Percentiles rank a stretch among this genome's conserved stretches.
phyloP scores from a whole-genome alignment of 2,797 vertebrate genomes.

The Siniperca undulata region DNA sequence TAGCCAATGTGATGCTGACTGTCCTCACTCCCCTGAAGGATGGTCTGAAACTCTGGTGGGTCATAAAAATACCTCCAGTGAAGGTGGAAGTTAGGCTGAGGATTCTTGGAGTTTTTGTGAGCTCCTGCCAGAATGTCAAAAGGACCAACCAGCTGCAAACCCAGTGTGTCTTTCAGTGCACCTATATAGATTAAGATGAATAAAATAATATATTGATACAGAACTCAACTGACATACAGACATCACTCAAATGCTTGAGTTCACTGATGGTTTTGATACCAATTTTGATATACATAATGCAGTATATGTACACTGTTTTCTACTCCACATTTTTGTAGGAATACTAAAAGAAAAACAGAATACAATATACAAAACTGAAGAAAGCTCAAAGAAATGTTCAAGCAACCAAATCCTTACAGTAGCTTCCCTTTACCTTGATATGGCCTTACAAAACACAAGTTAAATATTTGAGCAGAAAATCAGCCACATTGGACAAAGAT shows the following conservation, averaged over 20 bases:
- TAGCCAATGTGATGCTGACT: conserved; percentile 95
- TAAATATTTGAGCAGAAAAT: conserved; percentile 7
- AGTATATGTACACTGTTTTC: background rate
- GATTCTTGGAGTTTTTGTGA: conserved; percentile 85
- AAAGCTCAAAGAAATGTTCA: background rate
- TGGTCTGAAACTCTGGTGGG: conserved; percentile 97
- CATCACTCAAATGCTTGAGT: background rate
- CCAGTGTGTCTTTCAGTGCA: conserved; percentile 88
- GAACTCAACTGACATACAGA: background rate
- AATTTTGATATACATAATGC: background rate
- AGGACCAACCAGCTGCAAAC: conserved; percentile 93
- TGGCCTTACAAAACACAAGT: background rate
- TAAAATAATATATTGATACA: background rate
- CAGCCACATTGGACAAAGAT: background rate
- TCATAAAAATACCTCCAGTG: conserved; percentile 98
- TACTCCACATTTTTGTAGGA: background rate
- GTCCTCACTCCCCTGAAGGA: conserved; percentile 88
- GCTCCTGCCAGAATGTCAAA: conserved; percentile 94
- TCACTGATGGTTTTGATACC: background rate
- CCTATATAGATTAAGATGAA: conserved; percentile 75
- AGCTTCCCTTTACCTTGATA: background rate
- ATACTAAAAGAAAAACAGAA: background rate
- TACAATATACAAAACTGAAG: background rate
- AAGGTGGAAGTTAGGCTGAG: conserved; percentile 88
- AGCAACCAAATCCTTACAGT: background rate